Percentiles rank a stretch among this genome's conserved stretches.
Conservation (phyloP, 2,888 invertebrate species). For the Ashinkailepas kermadecensis region DNA sequence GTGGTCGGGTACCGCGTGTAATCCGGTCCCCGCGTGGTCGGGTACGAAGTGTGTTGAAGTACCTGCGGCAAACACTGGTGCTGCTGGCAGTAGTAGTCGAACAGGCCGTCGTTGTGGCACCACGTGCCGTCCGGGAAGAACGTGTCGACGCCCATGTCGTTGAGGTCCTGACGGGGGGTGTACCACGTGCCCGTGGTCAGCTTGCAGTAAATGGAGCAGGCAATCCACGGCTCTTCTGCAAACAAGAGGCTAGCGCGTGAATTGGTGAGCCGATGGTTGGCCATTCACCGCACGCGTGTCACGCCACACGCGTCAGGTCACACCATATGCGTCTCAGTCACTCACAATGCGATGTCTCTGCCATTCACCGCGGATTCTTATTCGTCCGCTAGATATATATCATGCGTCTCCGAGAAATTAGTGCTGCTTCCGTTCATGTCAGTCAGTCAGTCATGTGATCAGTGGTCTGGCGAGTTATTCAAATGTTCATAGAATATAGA, state of each 20-base stretch:
- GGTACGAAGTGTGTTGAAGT: constrained; percentile 7
- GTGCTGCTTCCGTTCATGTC: too few relatives aligned
- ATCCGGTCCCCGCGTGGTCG: not conserved
- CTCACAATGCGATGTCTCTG: too few relatives aligned
- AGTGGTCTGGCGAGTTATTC: too few relatives aligned
- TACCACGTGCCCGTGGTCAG: constrained; percentile 58
- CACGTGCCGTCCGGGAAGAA: constrained; percentile 76
- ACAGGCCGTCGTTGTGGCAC: constrained; percentile 59
- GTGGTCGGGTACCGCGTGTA: constrained; percentile 6
- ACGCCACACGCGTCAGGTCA: too few relatives aligned
- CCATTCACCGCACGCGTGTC: too few relatives aligned
- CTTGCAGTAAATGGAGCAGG: constrained; percentile 68
- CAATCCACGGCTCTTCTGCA: constrained; percentile 63
- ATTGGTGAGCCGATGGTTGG: too few relatives aligned
- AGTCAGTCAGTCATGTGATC: too few relatives aligned
- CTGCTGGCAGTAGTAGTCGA: constrained; percentile 66
- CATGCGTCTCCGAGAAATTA: too few relatives aligned
- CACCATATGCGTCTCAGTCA: too few relatives aligned
- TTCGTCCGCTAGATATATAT: too few relatives aligned
- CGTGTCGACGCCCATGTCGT: constrained; percentile 48
- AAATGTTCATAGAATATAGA: too few relatives aligned
- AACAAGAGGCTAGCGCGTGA: constrained; percentile 17
- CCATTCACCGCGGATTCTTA: too few relatives aligned
- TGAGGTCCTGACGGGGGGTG: constrained; percentile 65
- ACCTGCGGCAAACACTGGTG: constrained; percentile 47